Evolutionary conservation across 1,140 invertebrate species (phyloP).

Genomic region (Caenorhabditis brenneri): DNA sequence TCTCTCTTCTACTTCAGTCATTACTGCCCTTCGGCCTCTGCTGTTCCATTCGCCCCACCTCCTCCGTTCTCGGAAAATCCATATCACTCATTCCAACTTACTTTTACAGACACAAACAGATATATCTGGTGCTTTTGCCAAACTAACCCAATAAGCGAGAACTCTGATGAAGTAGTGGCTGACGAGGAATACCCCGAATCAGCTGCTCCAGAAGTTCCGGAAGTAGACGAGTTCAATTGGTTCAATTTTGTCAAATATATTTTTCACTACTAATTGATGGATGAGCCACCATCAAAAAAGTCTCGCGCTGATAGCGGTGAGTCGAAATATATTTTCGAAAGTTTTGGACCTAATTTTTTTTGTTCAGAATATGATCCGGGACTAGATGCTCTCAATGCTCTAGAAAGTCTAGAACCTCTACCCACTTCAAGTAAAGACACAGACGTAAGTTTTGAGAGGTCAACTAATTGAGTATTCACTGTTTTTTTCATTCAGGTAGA

Average conservation of each 20-base stretch:
- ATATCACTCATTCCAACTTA: not conserved
- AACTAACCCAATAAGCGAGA: slow-evolving; percentile 40
- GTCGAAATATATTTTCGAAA: not conserved
- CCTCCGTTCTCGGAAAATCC: slow-evolving; percentile 24
- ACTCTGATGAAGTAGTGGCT: slow-evolving; percentile 29
- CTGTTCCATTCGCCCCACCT: not conserved
- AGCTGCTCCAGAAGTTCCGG: slow-evolving; percentile 7
- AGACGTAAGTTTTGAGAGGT: not conserved
- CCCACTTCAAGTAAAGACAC: slow-evolving; percentile 39
- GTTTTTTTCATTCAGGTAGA: not conserved
- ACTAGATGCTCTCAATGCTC: slow-evolving; percentile 39
- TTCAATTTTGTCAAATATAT: slow-evolving; percentile 31
- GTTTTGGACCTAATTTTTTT: not conserved
- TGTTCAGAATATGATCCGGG: slow-evolving; percentile 26
- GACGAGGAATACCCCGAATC: not conserved
- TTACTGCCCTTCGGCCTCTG: not conserved
- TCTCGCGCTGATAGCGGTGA: slow-evolving; percentile 33
- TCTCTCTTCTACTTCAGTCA: no score
- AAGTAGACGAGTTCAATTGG: slow-evolving; percentile 25
- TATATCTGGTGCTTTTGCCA: slow-evolving; percentile 38
- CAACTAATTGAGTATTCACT: not conserved
- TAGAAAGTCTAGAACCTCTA: slow-evolving; percentile 44
- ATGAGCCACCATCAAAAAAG: slow-evolving; percentile 38
- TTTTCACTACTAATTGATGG: slow-evolving; percentile 30
- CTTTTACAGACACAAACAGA: slow-evolving; percentile 12